Evolutionary conservation across 2,888 invertebrate species (phyloP).

Genomic region (Tenthredo distinguenda): DNA sequence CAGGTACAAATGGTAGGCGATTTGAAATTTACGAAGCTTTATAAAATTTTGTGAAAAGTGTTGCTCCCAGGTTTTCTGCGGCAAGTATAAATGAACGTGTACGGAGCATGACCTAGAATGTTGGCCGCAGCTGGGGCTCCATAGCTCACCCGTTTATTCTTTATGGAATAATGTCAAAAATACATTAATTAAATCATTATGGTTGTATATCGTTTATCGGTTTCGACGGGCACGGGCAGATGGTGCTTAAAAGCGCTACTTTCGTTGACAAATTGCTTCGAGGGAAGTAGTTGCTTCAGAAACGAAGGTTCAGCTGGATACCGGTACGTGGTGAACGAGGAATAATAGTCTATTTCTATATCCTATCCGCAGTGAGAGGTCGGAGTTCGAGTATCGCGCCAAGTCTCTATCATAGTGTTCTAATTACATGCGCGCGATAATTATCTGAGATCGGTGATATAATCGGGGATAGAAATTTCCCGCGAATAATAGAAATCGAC

Average conservation of each 20-base stretch:
- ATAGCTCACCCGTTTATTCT: conserved; percentile 42
- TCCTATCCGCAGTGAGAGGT: not conserved
- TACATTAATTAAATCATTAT: conserved; percentile 50
- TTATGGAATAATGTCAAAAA: conserved; percentile 48
- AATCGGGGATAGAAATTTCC: not conserved
- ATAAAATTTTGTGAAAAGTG: conserved; percentile 45
- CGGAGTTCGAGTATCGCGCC: not conserved
- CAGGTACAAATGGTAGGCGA: conserved; percentile 38
- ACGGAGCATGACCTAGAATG: conserved; percentile 37
- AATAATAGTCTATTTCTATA: conserved; percentile 8
- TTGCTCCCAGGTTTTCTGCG: conserved; percentile 15
- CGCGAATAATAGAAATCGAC: not conserved
- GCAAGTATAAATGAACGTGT: conserved; percentile 29
- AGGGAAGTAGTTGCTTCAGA: not conserved
- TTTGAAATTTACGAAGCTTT: conserved; percentile 34
- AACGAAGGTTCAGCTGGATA: not conserved
- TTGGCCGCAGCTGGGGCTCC: conserved; percentile 27
- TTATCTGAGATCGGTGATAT: not conserved
- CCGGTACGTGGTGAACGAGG: not conserved
- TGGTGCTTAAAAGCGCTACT: conserved; percentile 33
- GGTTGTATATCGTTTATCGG: conserved; percentile 46
- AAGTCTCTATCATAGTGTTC: not conserved
- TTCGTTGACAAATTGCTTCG: conserved; percentile 28
- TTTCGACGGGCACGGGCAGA: not conserved
- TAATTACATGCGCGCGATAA: not conserved